Base-by-base conservation (phyloP, 1,140 invertebrate genomes). In the Cyclargus thomasi region DNA sequence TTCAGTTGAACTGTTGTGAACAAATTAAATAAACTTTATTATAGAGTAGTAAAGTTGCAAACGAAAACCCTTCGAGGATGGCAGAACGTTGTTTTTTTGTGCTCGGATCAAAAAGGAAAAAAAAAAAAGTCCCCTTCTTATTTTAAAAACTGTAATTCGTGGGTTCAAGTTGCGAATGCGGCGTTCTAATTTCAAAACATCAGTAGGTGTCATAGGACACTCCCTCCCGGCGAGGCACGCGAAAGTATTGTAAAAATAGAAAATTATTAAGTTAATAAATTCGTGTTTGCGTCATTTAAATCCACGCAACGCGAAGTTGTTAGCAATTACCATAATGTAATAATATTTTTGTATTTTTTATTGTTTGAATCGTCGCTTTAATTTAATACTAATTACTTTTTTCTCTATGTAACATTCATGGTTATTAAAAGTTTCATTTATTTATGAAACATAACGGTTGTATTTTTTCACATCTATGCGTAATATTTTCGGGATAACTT, bases 151-250 rank as follows among this genome's bases (percentile, higher is more conserved):
- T 85, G 85, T 90, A 90, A 90, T 90, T 90, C 85, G 85, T 90
- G 88, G 87, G 80, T 90, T 90, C 87, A 68, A 82, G 80, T 90
- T 90, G 83, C 87, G 82, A 88, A 85, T 85, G 82, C 83, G 84
- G 82, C 82, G 80, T 89, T 88, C 84, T 82, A 86, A 88, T 90
- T 88, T 88, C 85, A 88, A 90, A 90, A 90, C 85, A 88, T 85
- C 83, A 85, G 80, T 77, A 85, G 83, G 83, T 87, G 87, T 90
- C 84, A 90, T 85, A 81, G 79, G 85, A 88, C 87, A 87, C 87
- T 88, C 84, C 85, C 81, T 83, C 64, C 62, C 22, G 57, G 69
- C 74, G 77, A 29, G 77, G 16, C 29, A 5, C n/a, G 69, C 64
- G 83, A 78, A 85, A 85, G 74, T 86, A 71, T 74, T 29, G 67